phyloP scores from a whole-genome alignment of 2,113 vertebrate genomes.

The Trematomus loennbergii region DNA sequence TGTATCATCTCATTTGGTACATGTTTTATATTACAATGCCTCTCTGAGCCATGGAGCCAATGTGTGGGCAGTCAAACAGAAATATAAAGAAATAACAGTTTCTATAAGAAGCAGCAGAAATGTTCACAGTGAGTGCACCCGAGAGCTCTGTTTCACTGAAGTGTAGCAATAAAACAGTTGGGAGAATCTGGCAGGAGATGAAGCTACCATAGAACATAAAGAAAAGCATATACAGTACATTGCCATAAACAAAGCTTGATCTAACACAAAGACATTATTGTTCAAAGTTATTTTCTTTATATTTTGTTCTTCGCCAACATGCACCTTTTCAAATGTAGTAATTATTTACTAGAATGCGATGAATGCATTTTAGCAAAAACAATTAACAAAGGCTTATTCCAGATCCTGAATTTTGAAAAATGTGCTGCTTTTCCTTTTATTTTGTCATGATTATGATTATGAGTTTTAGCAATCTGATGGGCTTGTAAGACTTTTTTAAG shows the following conservation, averaged over 20 bases:
- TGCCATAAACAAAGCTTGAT: background rate
- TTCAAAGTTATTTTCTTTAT: background rate
- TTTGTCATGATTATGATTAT: background rate
- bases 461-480: background rate
- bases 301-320: background rate
- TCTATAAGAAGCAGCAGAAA: slow-evolving; percentile 31
- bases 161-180: slow-evolving; percentile 6
- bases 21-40: slow-evolving; percentile 28
- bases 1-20: slow-evolving; percentile 50
- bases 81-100: slow-evolving; percentile 30
- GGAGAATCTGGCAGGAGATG: background rate
- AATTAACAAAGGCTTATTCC: background rate
- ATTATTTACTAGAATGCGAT: background rate
- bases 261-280: background rate
- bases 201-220: background rate
- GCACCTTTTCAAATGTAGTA: background rate
- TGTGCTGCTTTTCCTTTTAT: background rate
- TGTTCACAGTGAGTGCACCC: slow-evolving; percentile 10
- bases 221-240: background rate
- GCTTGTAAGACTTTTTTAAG: background rate
- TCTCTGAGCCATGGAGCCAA: slow-evolving; percentile 45
- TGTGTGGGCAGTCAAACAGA: slow-evolving; percentile 47
- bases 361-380: background rate
- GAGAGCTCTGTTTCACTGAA: slow-evolving; percentile 3
- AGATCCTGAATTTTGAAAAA: background rate